Evolutionary conservation across 1,140 invertebrate species (phyloP).

Genomic region (Procambarus virginalis): DNA sequence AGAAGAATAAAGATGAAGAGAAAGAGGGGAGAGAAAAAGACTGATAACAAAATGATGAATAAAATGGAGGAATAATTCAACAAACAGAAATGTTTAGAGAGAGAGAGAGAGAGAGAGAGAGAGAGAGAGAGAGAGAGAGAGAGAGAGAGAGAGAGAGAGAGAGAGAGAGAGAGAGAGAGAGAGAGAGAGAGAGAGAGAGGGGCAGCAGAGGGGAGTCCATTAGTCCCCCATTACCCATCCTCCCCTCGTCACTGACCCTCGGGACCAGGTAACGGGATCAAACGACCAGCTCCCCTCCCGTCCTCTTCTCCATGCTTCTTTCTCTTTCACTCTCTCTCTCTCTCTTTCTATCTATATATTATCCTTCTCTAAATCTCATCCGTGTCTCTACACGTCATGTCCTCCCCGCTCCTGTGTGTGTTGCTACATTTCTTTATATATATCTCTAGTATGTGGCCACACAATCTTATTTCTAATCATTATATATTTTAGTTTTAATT

Average conservation of each 20-base stretch:
- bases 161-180: background rate
- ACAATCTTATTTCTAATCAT: too few species aligned
- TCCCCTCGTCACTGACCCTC: background rate
- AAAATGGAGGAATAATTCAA: background rate
- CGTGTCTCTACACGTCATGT: too few species aligned
- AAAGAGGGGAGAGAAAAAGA: background rate
- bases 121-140: conserved; percentile 11
- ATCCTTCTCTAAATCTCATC: too few species aligned
- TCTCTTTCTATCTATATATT: conserved; percentile 15
- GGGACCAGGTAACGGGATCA: conserved; percentile 8
- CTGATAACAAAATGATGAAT: background rate
- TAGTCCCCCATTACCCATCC: background rate
- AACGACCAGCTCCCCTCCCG: background rate
- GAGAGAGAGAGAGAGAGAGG: conserved; percentile 15
- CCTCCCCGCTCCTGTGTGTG: too few species aligned
- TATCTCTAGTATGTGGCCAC: too few species aligned
- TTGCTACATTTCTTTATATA: too few species aligned
- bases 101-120: background rate
- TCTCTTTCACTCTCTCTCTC: conserved; percentile 17
- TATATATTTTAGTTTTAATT: too few species aligned
- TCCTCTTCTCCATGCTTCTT: too few species aligned
- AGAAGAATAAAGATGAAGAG: background rate
- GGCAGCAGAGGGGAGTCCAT: background rate
- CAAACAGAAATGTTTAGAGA: background rate
- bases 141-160: conserved; percentile 14